Evolutionary conservation across 2,113 vertebrate genomes (phyloP).

Genomic region (Furnarius figulus): DNA sequence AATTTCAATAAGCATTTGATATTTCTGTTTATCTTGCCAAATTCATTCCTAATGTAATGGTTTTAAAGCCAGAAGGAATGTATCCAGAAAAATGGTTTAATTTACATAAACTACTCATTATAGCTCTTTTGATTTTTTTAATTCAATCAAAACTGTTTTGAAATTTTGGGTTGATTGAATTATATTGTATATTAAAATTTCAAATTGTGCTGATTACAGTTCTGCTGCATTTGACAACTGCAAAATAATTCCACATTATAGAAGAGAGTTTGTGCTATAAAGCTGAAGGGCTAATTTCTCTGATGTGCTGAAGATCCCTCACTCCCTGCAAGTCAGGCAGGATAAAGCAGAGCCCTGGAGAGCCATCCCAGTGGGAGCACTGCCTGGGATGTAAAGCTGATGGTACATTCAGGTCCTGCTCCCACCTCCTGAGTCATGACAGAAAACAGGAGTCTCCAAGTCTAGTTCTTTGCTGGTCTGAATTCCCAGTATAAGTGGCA

Average conservation of each 20-base stretch:
- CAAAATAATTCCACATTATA: background rate
- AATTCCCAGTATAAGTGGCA: background rate
- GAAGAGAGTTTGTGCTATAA: background rate
- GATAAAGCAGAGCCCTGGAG: background rate
- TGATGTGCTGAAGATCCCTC: background rate
- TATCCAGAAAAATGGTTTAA: constrained; percentile 43
- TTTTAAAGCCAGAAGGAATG: constrained; percentile 63
- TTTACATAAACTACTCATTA: constrained; percentile 60
- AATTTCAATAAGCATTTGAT: constrained; percentile 64
- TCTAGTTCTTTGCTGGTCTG: background rate
- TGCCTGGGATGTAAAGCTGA: background rate
- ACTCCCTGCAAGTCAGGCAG: background rate
- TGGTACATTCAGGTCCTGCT: background rate
- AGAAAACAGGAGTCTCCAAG: background rate
- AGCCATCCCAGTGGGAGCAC: background rate
- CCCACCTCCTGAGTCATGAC: background rate
- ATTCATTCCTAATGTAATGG: constrained; percentile 43
- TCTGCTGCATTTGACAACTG: constrained; percentile 40
- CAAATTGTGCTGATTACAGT: constrained; percentile 28
- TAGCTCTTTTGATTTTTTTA: constrained; percentile 35
- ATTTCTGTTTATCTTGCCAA: constrained; percentile 32
- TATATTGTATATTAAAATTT: constrained; percentile 21
- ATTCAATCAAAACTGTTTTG: constrained; percentile 8
- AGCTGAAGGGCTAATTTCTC: background rate
- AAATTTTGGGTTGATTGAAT: constrained; percentile 51